Evolutionary conservation across 2,888 invertebrate genomes (phyloP).

Genomic region (Sphecodes monilicornis): DNA sequence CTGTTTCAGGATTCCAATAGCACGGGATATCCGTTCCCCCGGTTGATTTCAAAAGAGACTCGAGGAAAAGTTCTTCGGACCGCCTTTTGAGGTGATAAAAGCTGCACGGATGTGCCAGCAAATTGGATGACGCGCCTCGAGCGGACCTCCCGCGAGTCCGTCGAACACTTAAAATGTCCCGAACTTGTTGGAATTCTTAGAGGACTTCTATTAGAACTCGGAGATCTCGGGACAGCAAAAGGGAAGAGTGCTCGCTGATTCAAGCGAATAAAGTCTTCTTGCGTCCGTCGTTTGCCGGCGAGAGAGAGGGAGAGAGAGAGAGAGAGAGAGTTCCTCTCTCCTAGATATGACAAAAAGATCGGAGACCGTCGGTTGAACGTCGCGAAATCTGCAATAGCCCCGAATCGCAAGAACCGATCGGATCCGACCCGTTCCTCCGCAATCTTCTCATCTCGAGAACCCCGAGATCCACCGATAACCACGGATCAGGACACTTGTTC

Average conservation of each 20-base stretch:
- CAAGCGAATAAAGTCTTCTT: not conserved
- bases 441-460: constrained; percentile 26
- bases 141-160: not conserved
- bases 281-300: not conserved
- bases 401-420: not conserved
- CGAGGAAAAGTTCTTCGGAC: not conserved
- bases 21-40: constrained; percentile 8
- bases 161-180: not conserved
- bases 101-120: not conserved
- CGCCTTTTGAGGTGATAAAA: not conserved
- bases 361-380: not conserved
- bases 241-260: not conserved
- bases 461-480: constrained; percentile 39
- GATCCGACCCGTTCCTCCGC: constrained; percentile 11
- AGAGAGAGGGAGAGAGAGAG: not conserved
- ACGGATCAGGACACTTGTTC: constrained; percentile 26
- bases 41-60: not conserved
- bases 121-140: not conserved
- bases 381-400: not conserved
- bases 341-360: not conserved
- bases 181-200: not conserved
- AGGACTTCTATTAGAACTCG: not conserved
- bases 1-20: constrained; percentile 43
- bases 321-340: not conserved
- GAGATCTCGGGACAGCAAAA: not conserved